Conservation (phyloP, 2,888 invertebrate genomes). For the Heterodera filipjevi region DNA sequence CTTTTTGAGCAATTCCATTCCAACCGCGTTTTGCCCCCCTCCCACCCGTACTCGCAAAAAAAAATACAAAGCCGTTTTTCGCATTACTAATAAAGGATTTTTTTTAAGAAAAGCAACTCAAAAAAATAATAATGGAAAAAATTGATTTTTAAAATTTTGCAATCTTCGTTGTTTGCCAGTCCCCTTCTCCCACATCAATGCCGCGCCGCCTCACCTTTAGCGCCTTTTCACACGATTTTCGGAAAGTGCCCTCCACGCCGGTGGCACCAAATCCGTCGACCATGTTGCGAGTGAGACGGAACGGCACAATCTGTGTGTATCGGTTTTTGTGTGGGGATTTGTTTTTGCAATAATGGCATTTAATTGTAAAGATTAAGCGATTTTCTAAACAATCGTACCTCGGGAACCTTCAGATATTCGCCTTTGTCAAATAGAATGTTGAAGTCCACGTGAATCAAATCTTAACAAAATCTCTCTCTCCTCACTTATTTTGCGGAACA, state of each 20-base stretch:
- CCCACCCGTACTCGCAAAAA: too few species aligned
- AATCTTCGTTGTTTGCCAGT: too few species aligned
- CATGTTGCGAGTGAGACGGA: slow-evolving; percentile 95
- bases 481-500: not conserved
- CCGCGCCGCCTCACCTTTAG: not conserved
- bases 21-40: too few species aligned
- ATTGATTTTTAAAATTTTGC: too few species aligned
- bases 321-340: not conserved
- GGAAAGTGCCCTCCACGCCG: slow-evolving; percentile 79
- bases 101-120: too few species aligned
- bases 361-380: not conserved
- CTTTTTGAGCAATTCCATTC: not conserved
- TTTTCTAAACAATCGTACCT: slow-evolving; percentile 41
- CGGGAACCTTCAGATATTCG: slow-evolving; percentile 53
- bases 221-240: slow-evolving; percentile 31
- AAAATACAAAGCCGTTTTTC: too few species aligned
- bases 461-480: slow-evolving; percentile 68
- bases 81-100: too few species aligned
- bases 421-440: slow-evolving; percentile 90
- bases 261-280: slow-evolving; percentile 88
- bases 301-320: slow-evolving; percentile 70
- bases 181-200: too few species aligned
- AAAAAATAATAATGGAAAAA: too few species aligned
- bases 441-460: slow-evolving; percentile 95
- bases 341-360: too few species aligned